Evolutionary conservation across 2,888 invertebrate species (phyloP).

Genomic region (Smittia aterrima): DNA sequence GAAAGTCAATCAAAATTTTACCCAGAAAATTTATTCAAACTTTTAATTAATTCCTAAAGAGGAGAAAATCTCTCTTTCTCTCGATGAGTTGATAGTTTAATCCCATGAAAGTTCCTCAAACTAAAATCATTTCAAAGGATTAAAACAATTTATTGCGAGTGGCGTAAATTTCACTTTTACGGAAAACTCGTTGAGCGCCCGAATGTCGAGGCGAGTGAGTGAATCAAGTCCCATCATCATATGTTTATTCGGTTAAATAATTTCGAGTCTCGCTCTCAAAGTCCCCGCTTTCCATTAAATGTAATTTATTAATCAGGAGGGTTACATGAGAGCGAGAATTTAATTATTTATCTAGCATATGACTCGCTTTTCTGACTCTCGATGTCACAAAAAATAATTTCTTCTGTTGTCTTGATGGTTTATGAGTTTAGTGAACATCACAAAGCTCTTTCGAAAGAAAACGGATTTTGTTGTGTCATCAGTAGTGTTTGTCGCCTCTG

Average conservation of each 20-base stretch:
- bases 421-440: neutral
- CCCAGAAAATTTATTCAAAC: neutral
- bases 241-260: conserved; percentile 7
- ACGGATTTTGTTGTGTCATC: neutral
- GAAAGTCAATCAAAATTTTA: no score
- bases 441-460: neutral
- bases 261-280: neutral
- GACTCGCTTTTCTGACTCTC: neutral
- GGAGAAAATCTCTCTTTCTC: neutral
- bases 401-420: neutral
- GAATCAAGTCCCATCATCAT: neutral
- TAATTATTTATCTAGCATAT: conserved; percentile 7
- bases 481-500: neutral
- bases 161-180: neutral
- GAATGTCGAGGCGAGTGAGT: neutral
- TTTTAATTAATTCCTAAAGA: neutral
- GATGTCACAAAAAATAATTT: neutral
- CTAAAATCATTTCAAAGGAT: neutral
- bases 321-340: neutral
- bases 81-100: neutral
- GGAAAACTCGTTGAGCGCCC: neutral
- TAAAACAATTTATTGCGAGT: neutral
- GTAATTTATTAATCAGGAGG: neutral
- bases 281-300: neutral
- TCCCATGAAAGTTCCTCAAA: no score